Base-by-base conservation (phyloP, 2,888 invertebrate species). In the Agelastica alni region DNA sequence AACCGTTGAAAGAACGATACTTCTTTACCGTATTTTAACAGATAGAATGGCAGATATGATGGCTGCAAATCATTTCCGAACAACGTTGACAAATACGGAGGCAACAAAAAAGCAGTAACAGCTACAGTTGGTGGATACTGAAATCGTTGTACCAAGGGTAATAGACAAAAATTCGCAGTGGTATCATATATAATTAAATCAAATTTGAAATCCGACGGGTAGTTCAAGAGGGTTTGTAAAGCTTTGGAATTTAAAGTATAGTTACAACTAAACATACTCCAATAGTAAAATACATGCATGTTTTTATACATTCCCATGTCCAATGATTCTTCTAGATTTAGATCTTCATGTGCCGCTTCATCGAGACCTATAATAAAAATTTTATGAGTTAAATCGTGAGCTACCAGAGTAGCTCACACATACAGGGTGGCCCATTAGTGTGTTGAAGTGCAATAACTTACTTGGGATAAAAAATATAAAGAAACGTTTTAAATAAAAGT, bases 101-200 rank as follows among this genome's bases (percentile, higher is more conserved):
- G 64, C 9, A 64, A 37, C n/a, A 59, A 39, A 18, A 60, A 63
- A 3, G 63, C 51, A 2, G 61, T 61, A 4, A 56, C 41, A 2
- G 45, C 64, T 6, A 60, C 34, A 2, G 55, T 41, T 7, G 62
- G 62, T 4, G 62, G 64, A 10, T 55, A 62, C 26, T 58, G 55
- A 44, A 73, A 75, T 37, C 67, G 66, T 31, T 70, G 66, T 2
- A 73, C 62, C 1, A 73, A 47, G 7, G 69, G 70, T 34, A 66
- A 52, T 1, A 71, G 42, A 48, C 71, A 71, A 1, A 49, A 22
- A 1, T 66, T 64, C 2, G 57, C 26, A 1, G 66, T 65, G 12
- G 69, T 51, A 44, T 73, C 73, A 7, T 66, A 54, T 2, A 74
- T 49, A 9, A 74, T 66, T 3, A 69, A 32, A 56, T 73, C 73